Percentiles rank a stretch among this genome's conserved stretches.
Evolutionary conservation across 1,140 invertebrate genomes (phyloP).

Genomic region (Aphelinus certus): DNA sequence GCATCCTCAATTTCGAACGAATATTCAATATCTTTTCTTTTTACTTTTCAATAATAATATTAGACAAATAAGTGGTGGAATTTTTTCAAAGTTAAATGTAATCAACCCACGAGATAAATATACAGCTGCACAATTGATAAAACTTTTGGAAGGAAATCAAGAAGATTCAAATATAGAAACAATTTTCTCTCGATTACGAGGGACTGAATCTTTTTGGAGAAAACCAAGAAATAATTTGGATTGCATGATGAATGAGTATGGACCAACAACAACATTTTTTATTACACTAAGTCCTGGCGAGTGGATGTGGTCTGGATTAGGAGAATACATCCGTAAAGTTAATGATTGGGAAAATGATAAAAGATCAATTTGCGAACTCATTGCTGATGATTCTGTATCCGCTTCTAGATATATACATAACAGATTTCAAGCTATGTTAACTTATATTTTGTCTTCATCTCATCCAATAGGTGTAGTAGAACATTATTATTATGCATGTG

Average conservation of each 20-base stretch:
- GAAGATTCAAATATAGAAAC: conserved; percentile 46
- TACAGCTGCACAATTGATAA: conserved; percentile 46
- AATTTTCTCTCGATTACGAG: conserved; percentile 47
- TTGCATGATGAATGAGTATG: conserved; percentile 48
- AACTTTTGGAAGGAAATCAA: conserved; percentile 44
- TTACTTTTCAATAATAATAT: conserved; percentile 48
- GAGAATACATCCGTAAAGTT: too few relatives aligned
- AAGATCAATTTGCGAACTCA: conserved; percentile 39
- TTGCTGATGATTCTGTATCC: conserved; percentile 50
- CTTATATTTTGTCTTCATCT: too few relatives aligned
- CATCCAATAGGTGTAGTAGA: too few relatives aligned
- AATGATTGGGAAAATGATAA: conserved; percentile 26
- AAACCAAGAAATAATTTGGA: conserved; percentile 45
- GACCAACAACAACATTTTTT: conserved; percentile 48
- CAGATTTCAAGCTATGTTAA: too few relatives aligned
- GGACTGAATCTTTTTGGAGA: conserved; percentile 50
- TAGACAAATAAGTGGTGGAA: conserved; percentile 47
- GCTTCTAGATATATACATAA: conserved; percentile 45
- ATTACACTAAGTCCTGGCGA: conserved; percentile 56
- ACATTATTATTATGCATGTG: too few relatives aligned
- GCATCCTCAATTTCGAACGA: conserved; percentile 46
- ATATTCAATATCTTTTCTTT: conserved; percentile 52
- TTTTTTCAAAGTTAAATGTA: conserved; percentile 52
- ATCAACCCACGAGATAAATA: conserved; percentile 43
- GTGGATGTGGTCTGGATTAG: conserved; percentile 20